Evolutionary conservation across 2,797 vertebrate species (phyloP).

Genomic region (Liasis olivaceus): DNA sequence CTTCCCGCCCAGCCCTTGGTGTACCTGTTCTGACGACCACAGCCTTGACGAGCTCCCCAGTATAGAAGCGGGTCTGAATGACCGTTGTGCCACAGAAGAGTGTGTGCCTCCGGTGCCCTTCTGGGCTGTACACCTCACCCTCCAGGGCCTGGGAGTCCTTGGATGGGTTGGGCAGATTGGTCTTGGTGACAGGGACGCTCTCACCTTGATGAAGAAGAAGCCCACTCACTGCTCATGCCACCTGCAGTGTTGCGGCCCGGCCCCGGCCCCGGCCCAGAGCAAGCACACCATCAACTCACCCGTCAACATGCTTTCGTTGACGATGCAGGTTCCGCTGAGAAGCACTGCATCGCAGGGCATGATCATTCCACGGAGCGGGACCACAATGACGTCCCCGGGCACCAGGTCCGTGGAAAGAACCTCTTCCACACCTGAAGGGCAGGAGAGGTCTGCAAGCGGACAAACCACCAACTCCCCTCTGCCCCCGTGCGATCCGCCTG

Average conservation of each 20-base stretch:
- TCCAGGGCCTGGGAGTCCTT: slow-evolving; percentile 74
- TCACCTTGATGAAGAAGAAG: slow-evolving; percentile 79
- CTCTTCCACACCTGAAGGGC: slow-evolving; percentile 86
- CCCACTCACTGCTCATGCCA: neutral
- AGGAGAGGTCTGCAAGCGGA: neutral
- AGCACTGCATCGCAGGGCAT: slow-evolving; percentile 98
- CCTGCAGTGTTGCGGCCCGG: accelerated
- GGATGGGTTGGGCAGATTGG: slow-evolving; percentile 88
- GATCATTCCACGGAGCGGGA: slow-evolving; percentile 93
- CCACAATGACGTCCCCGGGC: slow-evolving; percentile 92
- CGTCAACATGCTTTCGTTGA: slow-evolving; percentile 99
- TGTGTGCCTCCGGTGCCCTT: slow-evolving; percentile 91
- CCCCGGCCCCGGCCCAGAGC: neutral
- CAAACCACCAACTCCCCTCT: neutral
- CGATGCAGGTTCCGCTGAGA: slow-evolving; percentile 95
- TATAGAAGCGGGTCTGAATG: slow-evolving; percentile 98
- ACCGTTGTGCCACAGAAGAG: slow-evolving; percentile 95
- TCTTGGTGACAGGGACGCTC: slow-evolving; percentile 98
- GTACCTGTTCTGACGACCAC: slow-evolving; percentile 94
- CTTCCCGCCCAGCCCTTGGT: neutral
- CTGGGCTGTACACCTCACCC: slow-evolving; percentile 80
- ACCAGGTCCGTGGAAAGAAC: slow-evolving; percentile 95
- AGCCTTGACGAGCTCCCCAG: slow-evolving; percentile 93
- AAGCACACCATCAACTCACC: slow-evolving; percentile 71
- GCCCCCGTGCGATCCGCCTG: neutral